These are phyloP conservation scores for Caenorhabditis sp. DNA, from an alignment of 2,888 invertebrate species.

Conservation along the genomic window DNA sequence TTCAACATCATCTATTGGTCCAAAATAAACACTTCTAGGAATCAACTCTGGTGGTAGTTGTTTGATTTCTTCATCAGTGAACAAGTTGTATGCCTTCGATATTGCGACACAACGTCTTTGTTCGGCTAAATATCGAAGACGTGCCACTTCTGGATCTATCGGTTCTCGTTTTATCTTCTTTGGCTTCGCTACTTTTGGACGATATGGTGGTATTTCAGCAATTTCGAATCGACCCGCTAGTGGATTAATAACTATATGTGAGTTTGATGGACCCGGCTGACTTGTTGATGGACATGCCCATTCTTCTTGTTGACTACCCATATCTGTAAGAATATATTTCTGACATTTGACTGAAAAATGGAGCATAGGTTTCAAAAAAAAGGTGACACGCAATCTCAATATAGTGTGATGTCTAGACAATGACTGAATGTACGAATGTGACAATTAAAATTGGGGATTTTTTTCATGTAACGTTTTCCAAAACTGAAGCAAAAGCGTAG, in stretches of 20 bases:
- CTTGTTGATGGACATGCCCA: not conserved
- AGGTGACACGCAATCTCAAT: too few species aligned
- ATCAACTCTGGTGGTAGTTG: not conserved
- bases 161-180: not conserved
- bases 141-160: not conserved
- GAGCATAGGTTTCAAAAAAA: not conserved
- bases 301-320: not conserved
- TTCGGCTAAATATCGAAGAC: not conserved
- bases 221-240: not conserved
- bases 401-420: too few species aligned
- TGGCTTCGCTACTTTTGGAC: not conserved
- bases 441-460: too few species aligned
- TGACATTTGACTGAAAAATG: not conserved
- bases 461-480: too few species aligned
- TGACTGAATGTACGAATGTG: too few species aligned
- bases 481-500: too few species aligned
- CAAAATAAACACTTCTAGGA: not conserved
- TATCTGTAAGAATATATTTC: not conserved
- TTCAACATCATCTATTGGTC: not conserved
- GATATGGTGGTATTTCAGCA: slow-evolving; percentile 1
- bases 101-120: not conserved
- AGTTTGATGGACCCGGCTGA: not conserved
- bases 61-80: not conserved
- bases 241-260: not conserved
- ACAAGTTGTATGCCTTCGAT: not conserved